Percentiles rank a stretch among this genome's conserved stretches.
These are phyloP conservation scores for Electrona antarctica DNA, from an alignment of 2,113 vertebrate genomes.

Conservation along the genomic window DNA sequence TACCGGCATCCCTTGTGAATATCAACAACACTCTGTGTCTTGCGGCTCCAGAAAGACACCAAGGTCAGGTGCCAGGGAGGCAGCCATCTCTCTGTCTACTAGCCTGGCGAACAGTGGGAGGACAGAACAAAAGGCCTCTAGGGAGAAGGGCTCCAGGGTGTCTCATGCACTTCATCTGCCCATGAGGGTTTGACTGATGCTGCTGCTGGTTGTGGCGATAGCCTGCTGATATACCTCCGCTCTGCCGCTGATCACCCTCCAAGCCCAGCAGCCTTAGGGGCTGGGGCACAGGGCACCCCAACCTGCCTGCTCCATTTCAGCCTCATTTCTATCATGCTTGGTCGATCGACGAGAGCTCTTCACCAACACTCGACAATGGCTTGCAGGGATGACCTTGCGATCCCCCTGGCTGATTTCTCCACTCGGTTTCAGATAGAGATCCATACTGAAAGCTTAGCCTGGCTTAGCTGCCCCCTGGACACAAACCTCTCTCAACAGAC, in stretches of 20 bases:
- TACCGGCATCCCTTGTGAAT: slow-evolving; percentile 64
- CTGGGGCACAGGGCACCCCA: slow-evolving; percentile 1
- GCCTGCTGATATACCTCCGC: neutral
- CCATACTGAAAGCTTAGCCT: slow-evolving; percentile 65
- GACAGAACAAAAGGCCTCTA: neutral
- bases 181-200: slow-evolving; percentile 42
- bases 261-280: slow-evolving; percentile 25
- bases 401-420: slow-evolving; percentile 62
- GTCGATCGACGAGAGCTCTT: slow-evolving; percentile 58
- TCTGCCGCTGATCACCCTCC: slow-evolving; percentile 42
- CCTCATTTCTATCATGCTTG: slow-evolving; percentile 42
- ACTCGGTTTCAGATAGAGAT: slow-evolving; percentile 62
- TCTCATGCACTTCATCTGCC: slow-evolving; percentile 1
- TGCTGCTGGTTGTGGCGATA: slow-evolving; percentile 9
- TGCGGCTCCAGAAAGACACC: slow-evolving; percentile 42
- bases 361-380: slow-evolving; percentile 41
- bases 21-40: slow-evolving; percentile 58
- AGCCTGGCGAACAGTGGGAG: slow-evolving; percentile 4
- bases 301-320: slow-evolving; percentile 56
- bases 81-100: slow-evolving; percentile 6
- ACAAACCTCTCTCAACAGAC: slow-evolving; percentile 48
- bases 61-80: slow-evolving; percentile 65
- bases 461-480: slow-evolving; percentile 66
- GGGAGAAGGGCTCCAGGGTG: slow-evolving; percentile 22
- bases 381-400: slow-evolving; percentile 61